Evolutionary conservation across 92 coral and sea anemone species (phyloP).

Genomic region (Actinostola sp.): DNA sequence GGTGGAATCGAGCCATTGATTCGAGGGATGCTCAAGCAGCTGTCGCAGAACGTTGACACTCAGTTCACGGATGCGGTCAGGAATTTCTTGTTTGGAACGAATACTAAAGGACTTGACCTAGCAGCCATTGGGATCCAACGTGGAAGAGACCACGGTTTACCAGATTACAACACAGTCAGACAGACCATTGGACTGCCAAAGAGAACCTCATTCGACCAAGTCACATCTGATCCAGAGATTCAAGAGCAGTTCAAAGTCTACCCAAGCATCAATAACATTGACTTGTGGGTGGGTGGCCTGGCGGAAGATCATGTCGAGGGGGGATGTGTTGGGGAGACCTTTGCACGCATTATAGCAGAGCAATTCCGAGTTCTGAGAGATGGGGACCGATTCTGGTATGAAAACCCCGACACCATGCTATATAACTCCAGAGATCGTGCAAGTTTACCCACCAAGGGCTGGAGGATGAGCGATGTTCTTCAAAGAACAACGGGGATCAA

Average conservation of each 20-base stretch:
- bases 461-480: slow-evolving; percentile 75
- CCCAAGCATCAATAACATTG: slow-evolving; percentile 81
- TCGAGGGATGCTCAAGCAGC: slow-evolving; percentile 93
- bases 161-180: slow-evolving; percentile 95
- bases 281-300: slow-evolving; percentile 92
- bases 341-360: slow-evolving; percentile 89
- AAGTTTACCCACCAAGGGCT: slow-evolving; percentile 69
- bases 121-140: slow-evolving; percentile 92
- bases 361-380: slow-evolving; percentile 89
- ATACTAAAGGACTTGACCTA: slow-evolving; percentile 93
- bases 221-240: slow-evolving; percentile 69
- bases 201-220: slow-evolving; percentile 69
- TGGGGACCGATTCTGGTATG: slow-evolving; percentile 98
- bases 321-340: slow-evolving; percentile 97
- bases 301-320: slow-evolving; percentile 93
- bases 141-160: slow-evolving; percentile 95
- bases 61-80: slow-evolving; percentile 85
- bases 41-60: slow-evolving; percentile 88
- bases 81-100: slow-evolving; percentile 96
- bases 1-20: slow-evolving; percentile 96
- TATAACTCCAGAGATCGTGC: slow-evolving; percentile 79
- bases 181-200: slow-evolving; percentile 75
- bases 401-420: slow-evolving; percentile 75
- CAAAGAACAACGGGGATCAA: slow-evolving; percentile 82
- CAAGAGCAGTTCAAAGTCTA: slow-evolving; percentile 73